Evolutionary conservation across 2,113 vertebrate species (phyloP).

Genomic region (Grantiella picta): DNA sequence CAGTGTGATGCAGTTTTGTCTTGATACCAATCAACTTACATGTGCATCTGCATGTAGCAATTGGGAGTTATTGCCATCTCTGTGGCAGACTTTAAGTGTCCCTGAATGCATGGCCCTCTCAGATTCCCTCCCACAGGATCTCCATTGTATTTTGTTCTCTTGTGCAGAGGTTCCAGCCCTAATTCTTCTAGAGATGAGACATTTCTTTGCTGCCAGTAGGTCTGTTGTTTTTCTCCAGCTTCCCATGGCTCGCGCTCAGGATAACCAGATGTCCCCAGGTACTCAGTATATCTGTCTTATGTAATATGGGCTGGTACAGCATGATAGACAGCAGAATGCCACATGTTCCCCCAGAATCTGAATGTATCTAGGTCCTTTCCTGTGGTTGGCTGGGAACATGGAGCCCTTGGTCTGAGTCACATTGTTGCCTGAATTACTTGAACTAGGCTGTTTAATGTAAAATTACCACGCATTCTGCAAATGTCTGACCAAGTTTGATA

Average conservation of each 20-base stretch:
- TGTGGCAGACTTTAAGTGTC: not conserved
- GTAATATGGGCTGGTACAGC: not conserved
- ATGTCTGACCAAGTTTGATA: not conserved
- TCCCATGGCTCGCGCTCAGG: not conserved
- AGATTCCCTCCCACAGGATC: not conserved
- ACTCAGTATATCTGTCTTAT: not conserved
- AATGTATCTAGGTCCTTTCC: not conserved
- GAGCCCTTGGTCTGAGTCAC: not conserved
- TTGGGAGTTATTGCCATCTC: not conserved
- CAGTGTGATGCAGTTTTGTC: not conserved
- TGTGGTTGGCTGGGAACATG: not conserved
- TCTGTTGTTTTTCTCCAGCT: not conserved
- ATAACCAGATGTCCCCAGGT: not conserved
- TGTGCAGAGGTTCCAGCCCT: not conserved
- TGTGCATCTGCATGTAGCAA: not conserved
- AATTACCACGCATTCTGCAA: not conserved
- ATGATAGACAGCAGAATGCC: not conserved
- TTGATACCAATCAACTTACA: not conserved
- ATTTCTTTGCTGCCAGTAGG: not conserved
- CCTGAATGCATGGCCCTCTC: not conserved
- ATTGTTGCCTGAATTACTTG: not conserved
- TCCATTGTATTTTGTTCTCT: accelerated
- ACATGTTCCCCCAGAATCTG: not conserved
- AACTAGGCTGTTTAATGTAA: not conserved
- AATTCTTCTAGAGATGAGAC: not conserved